phyloP scores from a whole-genome alignment of 2,888 invertebrate genomes.

The Enchytraeus crypticus region DNA sequence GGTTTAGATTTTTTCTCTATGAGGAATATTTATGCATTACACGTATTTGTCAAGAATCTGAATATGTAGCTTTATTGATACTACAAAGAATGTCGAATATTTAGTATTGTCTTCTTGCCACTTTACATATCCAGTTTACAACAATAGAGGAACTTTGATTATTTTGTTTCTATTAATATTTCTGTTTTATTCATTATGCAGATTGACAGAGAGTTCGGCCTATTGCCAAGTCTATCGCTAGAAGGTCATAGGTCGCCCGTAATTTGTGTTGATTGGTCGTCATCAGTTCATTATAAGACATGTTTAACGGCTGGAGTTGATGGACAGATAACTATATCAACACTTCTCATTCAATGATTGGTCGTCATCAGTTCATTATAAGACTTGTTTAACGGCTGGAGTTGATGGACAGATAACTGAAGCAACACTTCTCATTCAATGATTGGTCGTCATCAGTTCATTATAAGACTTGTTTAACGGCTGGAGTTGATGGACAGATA shows the following conservation, averaged over 20 bases:
- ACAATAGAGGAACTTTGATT: no score
- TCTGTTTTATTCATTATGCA: no score
- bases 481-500: constrained; percentile 56
- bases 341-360: constrained; percentile 53
- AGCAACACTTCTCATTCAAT: constrained; percentile 51
- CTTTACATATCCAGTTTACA: no score
- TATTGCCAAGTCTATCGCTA: constrained; percentile 49
- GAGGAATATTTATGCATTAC: no score
- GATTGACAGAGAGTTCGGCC: constrained; percentile 8
- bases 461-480: constrained; percentile 56
- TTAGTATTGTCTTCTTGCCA: no score
- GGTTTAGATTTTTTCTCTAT: no score
- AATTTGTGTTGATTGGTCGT: constrained; percentile 58
- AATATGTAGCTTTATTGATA: no score
- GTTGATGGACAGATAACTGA: constrained; percentile 57
- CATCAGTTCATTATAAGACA: constrained; percentile 55
- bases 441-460: constrained; percentile 58
- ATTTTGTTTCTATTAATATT: no score
- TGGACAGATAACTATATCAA: constrained; percentile 56
- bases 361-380: constrained; percentile 56
- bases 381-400: constrained; percentile 56
- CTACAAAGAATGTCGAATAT: no score
- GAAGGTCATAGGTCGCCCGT: constrained; percentile 54
- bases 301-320: constrained; percentile 57
- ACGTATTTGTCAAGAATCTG: no score